Base-by-base conservation (phyloP, 1,140 invertebrate species). In the Nasonia giraulti region DNA sequence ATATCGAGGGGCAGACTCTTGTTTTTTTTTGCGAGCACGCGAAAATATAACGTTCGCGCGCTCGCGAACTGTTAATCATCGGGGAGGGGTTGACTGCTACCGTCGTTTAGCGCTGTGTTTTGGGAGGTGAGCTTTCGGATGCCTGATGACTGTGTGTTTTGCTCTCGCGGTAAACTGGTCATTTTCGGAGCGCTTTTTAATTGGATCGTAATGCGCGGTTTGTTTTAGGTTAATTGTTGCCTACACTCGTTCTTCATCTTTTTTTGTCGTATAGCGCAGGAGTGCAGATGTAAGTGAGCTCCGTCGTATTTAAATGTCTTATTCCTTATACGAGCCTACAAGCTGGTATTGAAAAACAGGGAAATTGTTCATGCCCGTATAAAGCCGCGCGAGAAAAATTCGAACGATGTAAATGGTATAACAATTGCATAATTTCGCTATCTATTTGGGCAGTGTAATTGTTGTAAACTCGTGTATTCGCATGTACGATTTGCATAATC, bases 31-130 rank as follows among this genome's bases (percentile, higher is more conserved):
- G 74, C 33, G 40, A 44, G 6, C 40, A 71, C 37, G 86, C 86
- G 84, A 85, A 87, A 87, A 82, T 80, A 85, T 78, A 85, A 80
- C 86, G n/a, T 84, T 76, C 85, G 81, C 85, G 50, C 78, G 17
- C 85, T 55, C 81, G 20, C 73, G 33, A 27, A 27, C 27, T 27
- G 82, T 87, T 82, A 85, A 79, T 66, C 78, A 74, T 62, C 55
- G 27, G 27, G 80, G 82, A 83, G 82, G 80, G 76, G 11, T 20
- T 2, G 20, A 20, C 74, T 44, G 40, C 74, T 37, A 37, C 31
- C 20, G 74, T 20, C 37, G 31, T 75, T 75, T 75, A 75, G 74
- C 33, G 17, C 74, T 50, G 47, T 50, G 2, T 50, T 50, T 17
- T 62, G 50, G 50, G 50, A 55, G 17, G 50, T 6, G 33, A 6